phyloP scores from a whole-genome alignment of 53 echinoderm and acorn worm species.

The Arbacia lixula region DNA sequence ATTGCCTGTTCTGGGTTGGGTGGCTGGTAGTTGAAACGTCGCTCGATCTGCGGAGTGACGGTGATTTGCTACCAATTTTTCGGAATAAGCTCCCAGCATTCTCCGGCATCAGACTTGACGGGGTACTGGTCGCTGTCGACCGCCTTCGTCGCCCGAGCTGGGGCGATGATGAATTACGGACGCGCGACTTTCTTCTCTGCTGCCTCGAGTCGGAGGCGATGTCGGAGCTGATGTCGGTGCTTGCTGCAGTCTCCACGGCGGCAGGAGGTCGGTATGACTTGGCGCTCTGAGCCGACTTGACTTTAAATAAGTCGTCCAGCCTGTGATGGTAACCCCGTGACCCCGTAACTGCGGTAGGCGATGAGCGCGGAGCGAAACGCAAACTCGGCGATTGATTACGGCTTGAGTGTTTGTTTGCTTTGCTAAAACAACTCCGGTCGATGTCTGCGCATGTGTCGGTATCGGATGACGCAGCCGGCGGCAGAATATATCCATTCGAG shows the following conservation, averaged over 20 bases:
- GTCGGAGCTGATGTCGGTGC: background rate
- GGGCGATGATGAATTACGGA: background rate
- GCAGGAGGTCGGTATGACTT: constrained; percentile 33
- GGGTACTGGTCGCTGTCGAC: background rate
- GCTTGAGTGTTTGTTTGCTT: constrained; percentile 36
- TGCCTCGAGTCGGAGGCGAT: background rate
- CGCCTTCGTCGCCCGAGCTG: background rate
- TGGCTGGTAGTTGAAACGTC: background rate
- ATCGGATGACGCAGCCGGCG: constrained; percentile 14
- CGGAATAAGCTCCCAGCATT: background rate
- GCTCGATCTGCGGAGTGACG: constrained; percentile 3
- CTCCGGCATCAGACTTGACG: background rate
- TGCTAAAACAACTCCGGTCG: constrained; percentile 34
- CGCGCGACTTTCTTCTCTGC: background rate
- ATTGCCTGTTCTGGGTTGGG: background rate
- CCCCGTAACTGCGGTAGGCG: constrained; percentile 15
- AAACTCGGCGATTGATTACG: constrained; percentile 53
- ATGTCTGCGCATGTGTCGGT: constrained; percentile 21
- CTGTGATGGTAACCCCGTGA: constrained; percentile 37
- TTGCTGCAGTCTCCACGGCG: background rate
- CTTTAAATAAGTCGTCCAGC: constrained; percentile 42
- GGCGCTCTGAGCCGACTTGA: constrained; percentile 35
- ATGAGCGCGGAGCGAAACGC: constrained; percentile 29
- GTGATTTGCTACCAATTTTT: constrained; percentile 1
- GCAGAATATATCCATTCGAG: background rate